phyloP scores from a whole-genome alignment of 1,140 invertebrate species.

The Plectus sambesii region DNA sequence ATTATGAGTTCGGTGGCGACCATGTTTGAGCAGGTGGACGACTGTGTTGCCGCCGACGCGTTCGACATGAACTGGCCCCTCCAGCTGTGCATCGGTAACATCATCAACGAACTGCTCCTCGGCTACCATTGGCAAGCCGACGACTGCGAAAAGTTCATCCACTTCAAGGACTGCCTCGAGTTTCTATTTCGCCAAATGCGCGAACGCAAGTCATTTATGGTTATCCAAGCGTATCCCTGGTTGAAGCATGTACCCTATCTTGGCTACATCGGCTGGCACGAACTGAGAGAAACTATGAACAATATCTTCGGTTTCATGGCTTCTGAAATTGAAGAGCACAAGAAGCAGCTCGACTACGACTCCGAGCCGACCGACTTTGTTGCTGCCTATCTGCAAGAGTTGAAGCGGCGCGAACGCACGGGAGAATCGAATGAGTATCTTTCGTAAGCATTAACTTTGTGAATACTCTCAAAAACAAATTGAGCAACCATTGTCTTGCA shows the following conservation, averaged over 20 bases:
- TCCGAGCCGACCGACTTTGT: constrained; percentile 36
- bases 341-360: constrained; percentile 5
- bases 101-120: constrained; percentile 43
- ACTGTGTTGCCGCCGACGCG: constrained; percentile 10
- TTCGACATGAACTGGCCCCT: constrained; percentile 22
- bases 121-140: constrained; percentile 32
- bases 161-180: no score
- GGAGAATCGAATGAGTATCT: constrained; percentile 13
- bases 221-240: not conserved
- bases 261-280: no score
- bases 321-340: constrained; percentile 22
- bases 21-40: constrained; percentile 21
- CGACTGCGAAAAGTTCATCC: no score
- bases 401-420: constrained; percentile 22
- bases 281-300: no score
- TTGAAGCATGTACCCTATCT: not conserved
- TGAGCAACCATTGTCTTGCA: no score
- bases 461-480: no score
- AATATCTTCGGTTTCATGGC: no score
- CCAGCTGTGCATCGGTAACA: constrained; percentile 41
- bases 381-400: constrained; percentile 40
- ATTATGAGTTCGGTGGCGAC: constrained; percentile 42
- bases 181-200: no score
- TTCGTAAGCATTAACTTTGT: constrained; percentile 9
- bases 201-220: constrained; percentile 32